phyloP scores from a whole-genome alignment of 2,797 vertebrate genomes.

The Molossus molossus region DNA sequence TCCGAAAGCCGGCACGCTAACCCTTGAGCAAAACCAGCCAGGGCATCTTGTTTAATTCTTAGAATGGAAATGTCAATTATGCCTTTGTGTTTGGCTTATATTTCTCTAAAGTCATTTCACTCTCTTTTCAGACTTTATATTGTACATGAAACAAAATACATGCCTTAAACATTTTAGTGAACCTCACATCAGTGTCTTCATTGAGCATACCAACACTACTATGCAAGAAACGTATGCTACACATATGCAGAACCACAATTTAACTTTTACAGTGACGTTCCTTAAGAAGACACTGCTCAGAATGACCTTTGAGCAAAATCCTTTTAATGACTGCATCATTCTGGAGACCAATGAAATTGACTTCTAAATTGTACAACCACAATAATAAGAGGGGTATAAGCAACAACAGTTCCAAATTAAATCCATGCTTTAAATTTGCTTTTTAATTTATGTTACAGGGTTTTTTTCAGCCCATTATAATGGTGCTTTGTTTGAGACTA shows the following conservation, averaged over 20 bases:
- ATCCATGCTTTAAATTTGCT: background rate
- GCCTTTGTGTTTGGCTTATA: constrained; percentile 40
- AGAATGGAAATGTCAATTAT: constrained; percentile 49
- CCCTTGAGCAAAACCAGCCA: too few relatives aligned
- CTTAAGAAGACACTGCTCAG: background rate
- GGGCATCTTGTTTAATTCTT: constrained; percentile 28
- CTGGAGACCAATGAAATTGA: background rate
- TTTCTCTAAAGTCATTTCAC: constrained; percentile 34
- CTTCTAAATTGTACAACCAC: constrained; percentile 38
- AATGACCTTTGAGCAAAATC: background rate
- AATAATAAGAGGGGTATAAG: background rate
- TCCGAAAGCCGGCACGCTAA: too few relatives aligned
- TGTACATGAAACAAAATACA: constrained; percentile 27
- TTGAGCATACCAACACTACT: background rate
- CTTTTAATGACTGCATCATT: constrained; percentile 6
- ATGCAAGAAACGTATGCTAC: background rate
- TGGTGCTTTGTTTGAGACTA: constrained; percentile 46
- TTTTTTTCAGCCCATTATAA: background rate
- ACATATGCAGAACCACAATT: background rate
- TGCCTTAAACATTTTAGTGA: background rate
- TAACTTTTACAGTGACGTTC: background rate
- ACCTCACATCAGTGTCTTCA: background rate
- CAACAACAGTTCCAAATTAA: background rate
- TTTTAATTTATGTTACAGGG: constrained; percentile 55
- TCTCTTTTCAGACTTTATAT: constrained; percentile 40